A percentile compares a stretch with the other conserved stretches of the same genome.
phyloP scores from a whole-genome alignment of 2,113 vertebrate genomes.

The Cyrtonyx montezumae region DNA sequence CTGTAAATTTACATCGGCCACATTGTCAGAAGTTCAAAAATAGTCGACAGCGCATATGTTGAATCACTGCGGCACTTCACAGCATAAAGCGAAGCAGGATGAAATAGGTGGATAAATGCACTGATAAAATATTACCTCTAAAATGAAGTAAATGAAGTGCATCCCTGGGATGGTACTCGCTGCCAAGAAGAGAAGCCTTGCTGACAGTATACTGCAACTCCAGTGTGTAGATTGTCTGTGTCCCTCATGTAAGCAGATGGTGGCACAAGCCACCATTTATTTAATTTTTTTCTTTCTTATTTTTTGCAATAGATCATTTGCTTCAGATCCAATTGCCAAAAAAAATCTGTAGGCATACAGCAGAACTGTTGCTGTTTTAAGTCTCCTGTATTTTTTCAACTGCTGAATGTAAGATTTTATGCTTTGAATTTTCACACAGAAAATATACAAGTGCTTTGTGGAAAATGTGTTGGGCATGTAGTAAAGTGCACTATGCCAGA shows the following conservation, averaged over 20 bases:
- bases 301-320: neutral
- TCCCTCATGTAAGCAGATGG: rapidly evolving
- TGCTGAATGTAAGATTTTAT: constrained; percentile 34
- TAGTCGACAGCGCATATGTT: neutral
- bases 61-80: neutral
- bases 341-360: neutral
- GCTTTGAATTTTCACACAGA: constrained; percentile 51
- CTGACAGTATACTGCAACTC: neutral
- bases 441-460: constrained; percentile 65
- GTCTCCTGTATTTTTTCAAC: constrained; percentile 58
- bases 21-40: neutral
- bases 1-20: neutral
- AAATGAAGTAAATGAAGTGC: neutral
- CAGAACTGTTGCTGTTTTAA: constrained; percentile 51
- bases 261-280: neutral
- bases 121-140: neutral
- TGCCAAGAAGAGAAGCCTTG: neutral
- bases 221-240: neutral
- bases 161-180: neutral
- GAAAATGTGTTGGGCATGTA: constrained; percentile 17
- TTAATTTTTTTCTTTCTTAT: neutral
- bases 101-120: neutral
- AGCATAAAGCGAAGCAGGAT: neutral
- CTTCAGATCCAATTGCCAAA: constrained; percentile 56
- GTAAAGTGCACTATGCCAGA: neutral